Conservation (phyloP, 1,140 invertebrate species). For the Cydia splendana region DNA sequence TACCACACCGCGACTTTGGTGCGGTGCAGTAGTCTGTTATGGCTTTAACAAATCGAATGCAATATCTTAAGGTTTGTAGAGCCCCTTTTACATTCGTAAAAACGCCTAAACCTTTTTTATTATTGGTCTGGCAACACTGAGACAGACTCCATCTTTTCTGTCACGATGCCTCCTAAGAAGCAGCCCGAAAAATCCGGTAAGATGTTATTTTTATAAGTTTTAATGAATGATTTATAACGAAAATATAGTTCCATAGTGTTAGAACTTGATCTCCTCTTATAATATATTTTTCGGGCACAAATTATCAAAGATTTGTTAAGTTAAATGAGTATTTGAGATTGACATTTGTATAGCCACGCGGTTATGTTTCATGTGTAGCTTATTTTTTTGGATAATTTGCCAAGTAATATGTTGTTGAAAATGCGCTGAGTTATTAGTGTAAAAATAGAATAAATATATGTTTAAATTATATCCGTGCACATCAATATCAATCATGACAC, state of each 20-base stretch:
- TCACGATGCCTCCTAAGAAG: conserved; percentile 79
- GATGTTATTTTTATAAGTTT: conserved; percentile 38
- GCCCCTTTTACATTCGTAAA: neutral
- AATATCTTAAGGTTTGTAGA: no score
- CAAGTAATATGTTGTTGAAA: neutral
- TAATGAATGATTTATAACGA: neutral
- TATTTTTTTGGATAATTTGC: neutral
- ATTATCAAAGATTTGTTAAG: neutral
- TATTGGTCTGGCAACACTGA: conserved; percentile 49
- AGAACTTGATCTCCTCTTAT: neutral
- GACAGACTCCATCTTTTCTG: conserved; percentile 73
- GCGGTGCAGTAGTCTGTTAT: no score
- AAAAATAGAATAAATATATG: neutral
- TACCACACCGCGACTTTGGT: no score
- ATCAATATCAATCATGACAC: neutral
- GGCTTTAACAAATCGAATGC: no score
- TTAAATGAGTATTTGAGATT: conserved; percentile 2
- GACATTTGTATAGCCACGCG: conserved; percentile 59
- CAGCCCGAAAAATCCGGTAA: conserved; percentile 77
- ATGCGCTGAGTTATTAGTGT: neutral
- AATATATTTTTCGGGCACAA: neutral
- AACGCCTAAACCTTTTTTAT: neutral
- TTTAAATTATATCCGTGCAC: neutral
- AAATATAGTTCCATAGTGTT: neutral
- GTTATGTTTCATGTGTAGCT: conserved; percentile 39